Evolutionary conservation across 1,140 invertebrate species (phyloP), one percentile per base, ranked within the genome.

Genomic region (Cyphomyrmex costatus): DNA sequence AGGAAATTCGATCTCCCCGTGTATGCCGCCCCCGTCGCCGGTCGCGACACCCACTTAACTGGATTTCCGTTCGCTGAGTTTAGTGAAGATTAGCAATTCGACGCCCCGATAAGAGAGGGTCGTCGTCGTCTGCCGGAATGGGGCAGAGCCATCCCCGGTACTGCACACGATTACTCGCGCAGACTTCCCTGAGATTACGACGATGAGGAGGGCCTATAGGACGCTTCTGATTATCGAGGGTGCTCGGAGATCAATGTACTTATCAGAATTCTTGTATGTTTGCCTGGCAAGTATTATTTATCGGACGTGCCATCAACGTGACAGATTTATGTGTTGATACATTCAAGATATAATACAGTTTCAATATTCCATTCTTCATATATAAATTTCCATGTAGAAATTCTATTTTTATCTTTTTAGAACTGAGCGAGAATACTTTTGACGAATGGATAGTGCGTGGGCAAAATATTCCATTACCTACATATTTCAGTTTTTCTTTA

Each of bases 31-130:
- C 73, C 61, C 88, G 70, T 88, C 86, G 78, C 58, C 68, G 61
- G 90, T 84, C 89, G 86, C 89, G 89, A 91, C 88, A 90, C 90
- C 89, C 89, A 90, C 88, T 91, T 91, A 90, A 91, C 86, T 79
- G 86, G 86, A 91, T 91, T 89, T 89, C 88, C 86, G 86, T 83
- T 87, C 76, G 73, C 86, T 65, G 91, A 89, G 88, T 90, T 89
- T 90, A 88, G 79, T 66, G 68, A 88, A 91, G 91, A 90, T 91
- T 91, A 91, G 84, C 89, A 91, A 91, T 89, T 83, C 88, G 88
- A 86, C 70, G 86, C 89, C 56, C 80, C 27, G 77, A 87, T 87
- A 87, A 85, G 85, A 82, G 79, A 83, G 85, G 85, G 85, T 86
- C 60, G 85, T 60, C 56, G 60, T 56, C 68, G 53, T 60, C 68